Conservation (phyloP, 2,797 vertebrate genomes). For the Heliangelus exortis region DNA sequence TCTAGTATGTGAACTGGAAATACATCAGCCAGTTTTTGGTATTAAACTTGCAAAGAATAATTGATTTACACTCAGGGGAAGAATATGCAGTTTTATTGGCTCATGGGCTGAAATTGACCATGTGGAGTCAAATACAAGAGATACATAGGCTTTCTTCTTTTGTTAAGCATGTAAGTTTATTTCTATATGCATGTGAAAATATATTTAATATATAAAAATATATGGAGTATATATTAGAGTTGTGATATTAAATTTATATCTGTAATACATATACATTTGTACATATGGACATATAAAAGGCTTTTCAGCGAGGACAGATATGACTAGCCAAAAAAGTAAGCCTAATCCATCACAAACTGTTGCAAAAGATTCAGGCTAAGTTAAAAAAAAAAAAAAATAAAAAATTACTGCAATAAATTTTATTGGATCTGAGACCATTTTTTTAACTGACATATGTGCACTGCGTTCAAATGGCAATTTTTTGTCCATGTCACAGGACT, state of each 20-base stretch:
- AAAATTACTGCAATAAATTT: not conserved
- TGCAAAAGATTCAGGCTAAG: not conserved
- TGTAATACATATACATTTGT: rapidly evolving
- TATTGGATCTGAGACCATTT: not conserved
- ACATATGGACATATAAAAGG: not conserved
- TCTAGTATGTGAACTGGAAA: not conserved
- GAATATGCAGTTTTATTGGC: not conserved
- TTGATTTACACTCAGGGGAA: not conserved
- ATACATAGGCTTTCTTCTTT: not conserved
- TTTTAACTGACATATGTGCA: not conserved
- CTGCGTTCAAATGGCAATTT: not conserved
- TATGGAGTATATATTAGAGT: not conserved
- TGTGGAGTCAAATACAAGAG: not conserved
- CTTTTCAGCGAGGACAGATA: not conserved
- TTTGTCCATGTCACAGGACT: not conserved
- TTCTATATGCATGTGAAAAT: not conserved
- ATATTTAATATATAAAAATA: not conserved
- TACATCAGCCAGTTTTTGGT: not conserved
- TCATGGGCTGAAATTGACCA: not conserved
- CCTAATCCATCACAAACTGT: not conserved
- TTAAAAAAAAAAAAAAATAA: not conserved
- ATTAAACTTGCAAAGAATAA: not conserved
- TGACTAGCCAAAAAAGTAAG: not conserved
- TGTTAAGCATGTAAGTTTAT: not conserved
- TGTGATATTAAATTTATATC: not conserved